Base-by-base conservation (phyloP, 1,140 invertebrate species). In the Dendroctonus valens region DNA sequence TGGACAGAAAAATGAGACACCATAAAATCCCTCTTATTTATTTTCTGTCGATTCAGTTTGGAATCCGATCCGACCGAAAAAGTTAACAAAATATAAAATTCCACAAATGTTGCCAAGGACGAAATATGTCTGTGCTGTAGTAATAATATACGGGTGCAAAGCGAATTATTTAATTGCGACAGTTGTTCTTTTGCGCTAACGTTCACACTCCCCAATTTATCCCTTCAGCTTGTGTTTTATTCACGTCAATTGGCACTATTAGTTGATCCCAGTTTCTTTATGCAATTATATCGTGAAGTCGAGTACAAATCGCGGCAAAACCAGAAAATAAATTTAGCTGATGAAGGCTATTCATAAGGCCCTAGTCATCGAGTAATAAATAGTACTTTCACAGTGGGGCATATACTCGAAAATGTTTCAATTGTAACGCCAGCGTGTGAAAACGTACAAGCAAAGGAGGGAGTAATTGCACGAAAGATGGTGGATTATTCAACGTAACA, bases 281-380 rank as follows among this genome's bases (percentile, higher is more conserved):
- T 70, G 65, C 65, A 67, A 70, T 70, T 70, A 70, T 52, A 67
- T 70, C 50, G 55, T 65, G 58, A 54, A 64, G 65, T 57, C 57
- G 53, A 54, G 69, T 62, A 70, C 66, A 70, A 70, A 70, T 70
- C 65, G 69, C 52, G 69, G 52, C 69, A 65, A 67, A 70, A 70
- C 69, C 69, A 64, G 65, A 65, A 67, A 70, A 70, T 70, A 70
- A 70, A 70, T 70, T 67, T 63, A 61, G 58, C 63, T 70, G 69
- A 70, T 70, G 69, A 70, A 64, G 65, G 69, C 69, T 65, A 70
- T 70, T 70, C 69, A 70, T 55, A 62, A 65, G 61, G 46, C 53
- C 50, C 41, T 53, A 58, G 59, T 42, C 63, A 52, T 41, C 7
- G 53, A 55, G 37, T 52, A 52, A 26, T n/a, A n/a, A n/a, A n/a